These are phyloP conservation scores for Orientallactaga bullata DNA, from an alignment of 2,113 vertebrate genomes.

Conservation along the genomic window DNA sequence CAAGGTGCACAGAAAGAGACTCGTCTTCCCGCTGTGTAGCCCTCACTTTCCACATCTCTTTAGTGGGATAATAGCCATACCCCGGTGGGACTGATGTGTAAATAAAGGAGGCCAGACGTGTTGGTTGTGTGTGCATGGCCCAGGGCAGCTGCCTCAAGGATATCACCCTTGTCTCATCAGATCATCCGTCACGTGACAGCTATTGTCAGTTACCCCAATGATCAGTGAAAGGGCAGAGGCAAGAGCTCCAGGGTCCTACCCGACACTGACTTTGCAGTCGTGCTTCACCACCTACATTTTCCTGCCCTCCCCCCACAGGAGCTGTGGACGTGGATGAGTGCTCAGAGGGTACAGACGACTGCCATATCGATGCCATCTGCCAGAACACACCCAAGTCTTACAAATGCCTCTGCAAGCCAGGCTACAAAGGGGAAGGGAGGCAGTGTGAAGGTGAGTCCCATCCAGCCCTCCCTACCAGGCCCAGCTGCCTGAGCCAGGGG, in stretches of 20 bases:
- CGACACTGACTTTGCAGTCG: background rate
- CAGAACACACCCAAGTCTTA: constrained; percentile 97
- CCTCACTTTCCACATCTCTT: background rate
- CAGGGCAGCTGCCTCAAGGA: background rate
- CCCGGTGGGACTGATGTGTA: background rate
- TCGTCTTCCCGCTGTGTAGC: no score
- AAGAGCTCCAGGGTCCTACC: background rate
- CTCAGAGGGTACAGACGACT: constrained; percentile 94
- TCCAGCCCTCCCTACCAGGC: constrained; percentile 67
- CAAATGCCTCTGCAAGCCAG: constrained; percentile 98
- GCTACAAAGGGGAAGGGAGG: constrained; percentile 96
- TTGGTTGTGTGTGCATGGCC: fast-evolving
- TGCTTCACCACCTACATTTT: background rate
- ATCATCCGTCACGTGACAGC: background rate
- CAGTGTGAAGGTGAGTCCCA: constrained; percentile 95
- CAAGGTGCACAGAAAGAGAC: no score
- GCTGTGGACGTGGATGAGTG: constrained; percentile 93
- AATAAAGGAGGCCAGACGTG: background rate
- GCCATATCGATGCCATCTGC: constrained; percentile 98
- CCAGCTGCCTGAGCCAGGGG: constrained; percentile 56
- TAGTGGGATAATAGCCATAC: background rate
- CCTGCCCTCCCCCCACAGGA: constrained; percentile 48
- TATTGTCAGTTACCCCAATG: background rate
- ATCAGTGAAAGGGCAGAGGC: fast-evolving
- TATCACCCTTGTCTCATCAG: background rate